Conservation (phyloP, 2,888 invertebrate genomes). For the Ommatoiulus sabulosus region DNA sequence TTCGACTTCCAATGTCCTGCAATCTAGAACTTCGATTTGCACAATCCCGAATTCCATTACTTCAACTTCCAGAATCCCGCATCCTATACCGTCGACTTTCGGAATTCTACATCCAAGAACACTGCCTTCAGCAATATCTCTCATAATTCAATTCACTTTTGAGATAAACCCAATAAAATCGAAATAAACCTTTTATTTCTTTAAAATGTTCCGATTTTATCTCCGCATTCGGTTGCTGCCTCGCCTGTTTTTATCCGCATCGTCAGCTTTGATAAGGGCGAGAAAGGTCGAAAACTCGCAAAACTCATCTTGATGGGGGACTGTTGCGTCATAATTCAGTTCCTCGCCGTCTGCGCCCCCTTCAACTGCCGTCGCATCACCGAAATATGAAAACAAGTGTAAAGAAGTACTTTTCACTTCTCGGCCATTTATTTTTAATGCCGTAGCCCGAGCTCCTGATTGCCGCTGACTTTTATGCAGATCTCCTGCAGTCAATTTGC, state of each 20-base stretch:
- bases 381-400: not conserved
- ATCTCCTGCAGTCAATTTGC: constrained; percentile 29
- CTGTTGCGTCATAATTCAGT: not conserved
- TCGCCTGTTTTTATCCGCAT: not conserved
- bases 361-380: not conserved
- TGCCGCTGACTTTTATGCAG: constrained; percentile 42
- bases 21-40: too few relatives aligned
- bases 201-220: too few relatives aligned
- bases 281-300: not conserved
- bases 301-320: not conserved
- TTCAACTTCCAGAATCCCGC: too few relatives aligned
- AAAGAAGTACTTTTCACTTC: not conserved
- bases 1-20: too few relatives aligned
- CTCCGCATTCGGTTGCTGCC: not conserved
- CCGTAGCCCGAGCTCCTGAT: not conserved
- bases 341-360: not conserved
- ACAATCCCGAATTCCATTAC: too few relatives aligned
- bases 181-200: too few relatives aligned
- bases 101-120: too few relatives aligned
- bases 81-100: too few relatives aligned
- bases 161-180: too few relatives aligned
- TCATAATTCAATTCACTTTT: too few relatives aligned
- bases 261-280: not conserved
- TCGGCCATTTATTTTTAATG: constrained; percentile 33
- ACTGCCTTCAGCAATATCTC: too few relatives aligned